Evolutionary conservation across 2,113 vertebrate genomes (phyloP).

Genomic region (Limnothrissa miodon): DNA sequence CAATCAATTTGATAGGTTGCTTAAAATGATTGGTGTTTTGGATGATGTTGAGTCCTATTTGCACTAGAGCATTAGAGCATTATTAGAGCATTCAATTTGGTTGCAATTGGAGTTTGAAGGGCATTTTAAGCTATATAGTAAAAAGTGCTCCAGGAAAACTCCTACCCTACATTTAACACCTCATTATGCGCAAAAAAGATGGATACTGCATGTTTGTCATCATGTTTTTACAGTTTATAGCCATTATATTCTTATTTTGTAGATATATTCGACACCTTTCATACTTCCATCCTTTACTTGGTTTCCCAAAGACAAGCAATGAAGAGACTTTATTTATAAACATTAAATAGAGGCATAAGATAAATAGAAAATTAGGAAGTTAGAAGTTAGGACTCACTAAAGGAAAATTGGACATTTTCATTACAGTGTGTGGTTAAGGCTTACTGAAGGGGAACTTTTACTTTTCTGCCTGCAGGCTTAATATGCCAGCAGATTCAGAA

Average conservation of each 20-base stretch:
- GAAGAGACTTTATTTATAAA: not conserved
- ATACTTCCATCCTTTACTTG: not conserved
- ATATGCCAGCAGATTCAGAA: not conserved
- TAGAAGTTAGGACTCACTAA: not conserved
- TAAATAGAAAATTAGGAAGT: too few relatives aligned
- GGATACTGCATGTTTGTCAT: not conserved
- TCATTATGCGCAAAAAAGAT: not conserved
- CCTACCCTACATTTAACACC: not conserved
- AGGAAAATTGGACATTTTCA: too few relatives aligned
- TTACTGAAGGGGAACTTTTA: not conserved
- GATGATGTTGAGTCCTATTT: too few relatives aligned
- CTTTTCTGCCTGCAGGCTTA: not conserved
- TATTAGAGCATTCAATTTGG: too few relatives aligned
- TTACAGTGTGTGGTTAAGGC: not conserved
- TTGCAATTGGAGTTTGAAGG: too few relatives aligned
- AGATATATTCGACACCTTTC: not conserved
- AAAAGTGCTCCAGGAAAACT: too few relatives aligned
- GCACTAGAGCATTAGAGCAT: too few relatives aligned
- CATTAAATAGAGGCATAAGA: too few relatives aligned
- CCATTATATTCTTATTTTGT: not conserved
- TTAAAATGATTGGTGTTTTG: too few relatives aligned
- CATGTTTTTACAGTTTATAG: not conserved
- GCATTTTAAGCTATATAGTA: too few relatives aligned
- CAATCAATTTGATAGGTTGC: too few relatives aligned
- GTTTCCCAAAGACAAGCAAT: not conserved